Base-by-base conservation (phyloP, 2,797 vertebrate genomes). In the Channa striata region DNA sequence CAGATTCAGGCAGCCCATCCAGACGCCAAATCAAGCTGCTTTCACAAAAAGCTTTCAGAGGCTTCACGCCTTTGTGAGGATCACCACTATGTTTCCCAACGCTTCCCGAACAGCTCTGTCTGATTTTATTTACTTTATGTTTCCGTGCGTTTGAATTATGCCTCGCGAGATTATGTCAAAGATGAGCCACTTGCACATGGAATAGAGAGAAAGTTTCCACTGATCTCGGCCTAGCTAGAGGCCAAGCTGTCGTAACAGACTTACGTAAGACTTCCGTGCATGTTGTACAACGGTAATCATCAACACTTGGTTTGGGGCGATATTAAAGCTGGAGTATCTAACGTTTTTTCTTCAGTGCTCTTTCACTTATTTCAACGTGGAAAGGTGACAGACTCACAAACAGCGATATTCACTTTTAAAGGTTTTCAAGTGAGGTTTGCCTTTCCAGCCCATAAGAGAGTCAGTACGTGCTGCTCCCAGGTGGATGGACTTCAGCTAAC, bases 41-140 rank as follows among this genome's bases (percentile, higher is more conserved):
- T 68, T 53, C 33, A 58, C 23, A 36, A 39, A 75, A 62, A 5
- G 64, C 53, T 72, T 57, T 67, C 44, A 72, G 56, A 75, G 42
- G 65, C 62, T 76, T 65, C n/a, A 46, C 8, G 49, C 69, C 67
- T 78, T 37, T 63, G 34, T 36, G 49, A 54, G 49, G 53, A 64
- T 68, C 61, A 60, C 65, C 52, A 49, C 23, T 17, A 57, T 50
- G 39, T 48, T 47, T 57, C 54, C 49, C 23, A 33, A 20, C 56
- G 57, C 43, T 52, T 42, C 60, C 54, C 49, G 25, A 33, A 20
- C 56, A 60, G 50, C 37, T n/a, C 0, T 1, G 34, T 1, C 72
- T 47, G 66, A 50, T 81, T 54, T 69, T 13, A 64, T 74, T 25
- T 70, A 1, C 77, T 70, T 61, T 61, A 70, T 54, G 61, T 65